phyloP scores from a whole-genome alignment of 2,113 vertebrate species.

The Petrocephalus microphthalmus region DNA sequence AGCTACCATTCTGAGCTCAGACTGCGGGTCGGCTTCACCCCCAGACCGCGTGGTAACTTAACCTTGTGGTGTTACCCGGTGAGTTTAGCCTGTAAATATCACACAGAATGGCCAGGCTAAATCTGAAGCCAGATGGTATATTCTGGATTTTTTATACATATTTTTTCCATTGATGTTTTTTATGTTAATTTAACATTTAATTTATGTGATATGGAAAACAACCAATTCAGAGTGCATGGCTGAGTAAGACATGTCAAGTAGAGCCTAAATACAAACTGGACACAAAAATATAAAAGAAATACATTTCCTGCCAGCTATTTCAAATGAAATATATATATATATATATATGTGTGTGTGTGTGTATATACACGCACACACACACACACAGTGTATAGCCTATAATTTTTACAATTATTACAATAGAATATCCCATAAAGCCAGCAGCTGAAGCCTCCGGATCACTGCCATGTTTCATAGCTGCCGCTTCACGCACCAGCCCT shows the following conservation, averaged over 20 bases:
- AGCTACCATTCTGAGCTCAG: neutral
- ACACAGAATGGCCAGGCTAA: neutral
- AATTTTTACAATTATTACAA: too few species aligned
- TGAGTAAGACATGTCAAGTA: neutral
- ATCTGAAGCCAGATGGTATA: neutral
- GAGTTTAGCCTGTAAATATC: neutral
- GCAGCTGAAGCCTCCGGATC: neutral
- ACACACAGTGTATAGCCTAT: too few species aligned
- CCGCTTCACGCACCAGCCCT: neutral
- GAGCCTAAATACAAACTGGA: neutral
- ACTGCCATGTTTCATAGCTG: neutral
- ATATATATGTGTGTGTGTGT: neutral
- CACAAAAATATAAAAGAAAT: neutral
- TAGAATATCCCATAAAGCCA: neutral
- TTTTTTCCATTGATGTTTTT: neutral
- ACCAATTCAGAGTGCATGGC: neutral
- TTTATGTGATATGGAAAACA: neutral
- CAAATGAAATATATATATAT: neutral
- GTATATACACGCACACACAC: too few species aligned
- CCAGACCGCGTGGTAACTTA: neutral
- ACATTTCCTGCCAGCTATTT: too few species aligned
- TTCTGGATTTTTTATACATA: neutral
- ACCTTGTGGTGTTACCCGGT: neutral
- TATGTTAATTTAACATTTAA: conserved; percentile 1
- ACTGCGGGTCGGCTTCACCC: neutral